phyloP scores from a whole-genome alignment of 2,888 invertebrate genomes.

The Dichetophora obliterata region DNA sequence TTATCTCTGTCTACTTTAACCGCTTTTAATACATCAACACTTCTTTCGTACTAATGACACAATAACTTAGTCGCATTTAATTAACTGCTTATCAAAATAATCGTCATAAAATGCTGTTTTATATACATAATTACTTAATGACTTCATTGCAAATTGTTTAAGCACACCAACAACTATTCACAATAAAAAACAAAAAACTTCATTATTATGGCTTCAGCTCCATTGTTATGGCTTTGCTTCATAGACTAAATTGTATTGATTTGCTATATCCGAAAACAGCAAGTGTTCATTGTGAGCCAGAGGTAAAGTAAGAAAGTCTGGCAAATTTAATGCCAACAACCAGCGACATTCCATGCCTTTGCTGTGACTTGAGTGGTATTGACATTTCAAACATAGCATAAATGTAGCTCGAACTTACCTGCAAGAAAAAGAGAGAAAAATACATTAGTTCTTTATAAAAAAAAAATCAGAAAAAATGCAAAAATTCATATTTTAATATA shows the following conservation, averaged over 20 bases:
- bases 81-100: background rate
- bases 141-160: too few species aligned
- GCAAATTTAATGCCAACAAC: conserved; percentile 26
- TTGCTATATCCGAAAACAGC: background rate
- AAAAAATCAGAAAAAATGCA: background rate
- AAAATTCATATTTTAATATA: too few species aligned
- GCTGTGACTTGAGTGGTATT: conserved; percentile 22
- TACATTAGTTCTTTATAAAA: background rate
- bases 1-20: background rate
- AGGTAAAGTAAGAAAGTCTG: too few species aligned
- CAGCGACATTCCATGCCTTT: background rate
- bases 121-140: too few species aligned
- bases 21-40: background rate
- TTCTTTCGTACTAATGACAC: background rate
- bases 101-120: too few species aligned
- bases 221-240: background rate
- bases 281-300: too few species aligned
- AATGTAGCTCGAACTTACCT: conserved; percentile 15
- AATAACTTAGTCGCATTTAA: background rate
- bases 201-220: background rate
- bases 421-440: conserved; percentile 16
- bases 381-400: conserved; percentile 10
- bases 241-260: background rate
- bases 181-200: too few species aligned
- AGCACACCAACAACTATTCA: too few species aligned